Evolutionary conservation across 2,797 vertebrate species (phyloP).

Genomic region (Buceros bicornis): DNA sequence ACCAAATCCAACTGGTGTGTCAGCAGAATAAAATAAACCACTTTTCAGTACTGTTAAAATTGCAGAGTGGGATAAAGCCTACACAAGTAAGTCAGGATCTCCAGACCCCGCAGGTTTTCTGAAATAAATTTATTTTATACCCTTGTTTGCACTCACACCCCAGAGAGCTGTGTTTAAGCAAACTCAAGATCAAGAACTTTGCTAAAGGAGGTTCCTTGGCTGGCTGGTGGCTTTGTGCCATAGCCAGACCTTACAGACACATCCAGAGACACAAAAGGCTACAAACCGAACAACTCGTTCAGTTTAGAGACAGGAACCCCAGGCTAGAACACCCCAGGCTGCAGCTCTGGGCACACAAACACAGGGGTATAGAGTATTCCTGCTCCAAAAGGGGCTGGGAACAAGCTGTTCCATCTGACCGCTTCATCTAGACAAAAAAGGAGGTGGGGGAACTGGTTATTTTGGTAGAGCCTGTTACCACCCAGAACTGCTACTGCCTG

Average conservation of each 20-base stretch:
- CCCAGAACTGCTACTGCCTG: background rate
- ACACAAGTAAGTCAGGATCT: slow-evolving; percentile 27
- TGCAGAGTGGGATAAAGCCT: slow-evolving; percentile 37
- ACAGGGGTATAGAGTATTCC: background rate
- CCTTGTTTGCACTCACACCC: slow-evolving; percentile 14
- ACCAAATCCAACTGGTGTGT: slow-evolving; percentile 35
- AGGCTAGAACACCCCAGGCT: background rate
- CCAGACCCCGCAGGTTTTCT: background rate
- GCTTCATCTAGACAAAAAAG: background rate
- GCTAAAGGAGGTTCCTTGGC: background rate
- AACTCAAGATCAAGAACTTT: background rate
- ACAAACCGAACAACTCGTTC: background rate
- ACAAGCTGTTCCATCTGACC: slow-evolving; percentile 14
- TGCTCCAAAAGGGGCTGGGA: background rate
- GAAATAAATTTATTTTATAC: background rate
- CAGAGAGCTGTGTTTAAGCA: background rate
- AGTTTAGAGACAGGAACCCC: background rate
- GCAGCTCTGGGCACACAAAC: background rate
- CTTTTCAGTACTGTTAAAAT: slow-evolving; percentile 30
- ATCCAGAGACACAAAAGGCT: background rate
- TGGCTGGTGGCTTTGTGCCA: background rate
- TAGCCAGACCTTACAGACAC: background rate
- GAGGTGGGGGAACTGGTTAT: background rate
- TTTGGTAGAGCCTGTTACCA: background rate
- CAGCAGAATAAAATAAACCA: slow-evolving; percentile 33